Evolutionary conservation across 2,113 vertebrate species (phyloP), one percentile per base, ranked within the genome.

Genomic region (Thamnophis sirtalis): DNA sequence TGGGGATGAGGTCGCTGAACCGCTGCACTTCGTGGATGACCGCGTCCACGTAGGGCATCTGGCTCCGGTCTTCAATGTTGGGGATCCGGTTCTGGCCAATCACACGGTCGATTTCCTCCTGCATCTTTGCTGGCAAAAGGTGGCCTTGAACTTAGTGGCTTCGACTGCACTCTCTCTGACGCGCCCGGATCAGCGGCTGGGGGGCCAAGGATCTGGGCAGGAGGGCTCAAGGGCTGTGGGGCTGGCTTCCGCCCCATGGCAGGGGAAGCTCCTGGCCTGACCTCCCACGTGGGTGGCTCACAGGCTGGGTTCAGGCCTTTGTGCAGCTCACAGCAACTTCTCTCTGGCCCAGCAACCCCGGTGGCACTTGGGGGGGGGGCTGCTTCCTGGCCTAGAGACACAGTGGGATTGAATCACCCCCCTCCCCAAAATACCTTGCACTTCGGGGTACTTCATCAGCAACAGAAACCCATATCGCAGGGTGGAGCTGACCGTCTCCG

Each of bases 1-100:
- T 73, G 1, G 96, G 97, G 1, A 90, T 2, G 8, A 97, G 19
- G 33, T 97, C 96, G 85, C 94, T 85, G 60, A 22, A 85, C 8
- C 97, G 95, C 90, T 97, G 96, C 15, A 97, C 56, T 92, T 97
- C 96, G 0, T 97, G 96, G 89, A 97, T 96, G n/a, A 97, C 95
- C 0, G 97, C 96, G 4, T 97, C 92, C 0, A 95, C 95, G 33
- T 97, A 97, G 3, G 96, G 96, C 96, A 97, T 96, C 22, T 93
- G 94, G 49, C 49, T 89, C 17, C 91, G 84, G 73, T 98, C 96
- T 4, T 97, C 94, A 2, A 90, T 17, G 2, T 55, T 84, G 2
- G 96, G 96, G 9, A 33, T 80, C 0, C 93, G 63, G 1, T 68
- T 43, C 15, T 38, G 51, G 21, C 96, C 96, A 0, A 97, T 94